Percentiles rank a stretch among this genome's conserved stretches.
Evolutionary conservation across 1,140 invertebrate genomes (phyloP).

Genomic region (Kradibia gibbosae): DNA sequence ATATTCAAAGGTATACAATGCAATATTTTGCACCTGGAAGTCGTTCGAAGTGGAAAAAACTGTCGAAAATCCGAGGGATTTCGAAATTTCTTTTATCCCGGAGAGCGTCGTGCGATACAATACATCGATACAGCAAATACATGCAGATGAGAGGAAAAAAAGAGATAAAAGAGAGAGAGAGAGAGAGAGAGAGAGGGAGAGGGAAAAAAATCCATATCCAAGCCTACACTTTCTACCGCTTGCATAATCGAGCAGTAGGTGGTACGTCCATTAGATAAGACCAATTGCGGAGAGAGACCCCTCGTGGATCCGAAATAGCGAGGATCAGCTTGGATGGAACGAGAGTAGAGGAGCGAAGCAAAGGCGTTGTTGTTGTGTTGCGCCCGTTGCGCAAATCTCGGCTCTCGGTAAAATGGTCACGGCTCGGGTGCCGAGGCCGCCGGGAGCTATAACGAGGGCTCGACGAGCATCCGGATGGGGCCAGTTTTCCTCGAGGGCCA

Average conservation of each 20-base stretch:
- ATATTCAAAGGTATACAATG: too few relatives aligned
- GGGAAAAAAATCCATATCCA: neutral
- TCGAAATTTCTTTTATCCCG: too few relatives aligned
- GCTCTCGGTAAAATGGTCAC: neutral
- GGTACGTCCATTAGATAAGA: neutral
- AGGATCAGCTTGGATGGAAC: neutral
- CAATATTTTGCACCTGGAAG: too few relatives aligned
- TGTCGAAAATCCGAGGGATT: too few relatives aligned
- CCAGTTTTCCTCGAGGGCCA: too few relatives aligned
- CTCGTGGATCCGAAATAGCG: neutral
- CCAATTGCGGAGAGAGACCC: neutral
- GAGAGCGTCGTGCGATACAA: too few relatives aligned
- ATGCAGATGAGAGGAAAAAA: too few relatives aligned
- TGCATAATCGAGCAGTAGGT: neutral
- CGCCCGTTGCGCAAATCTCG: neutral
- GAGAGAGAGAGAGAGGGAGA: conserved; percentile 6
- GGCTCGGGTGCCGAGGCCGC: neutral
- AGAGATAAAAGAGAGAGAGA: neutral
- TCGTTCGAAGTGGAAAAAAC: too few relatives aligned
- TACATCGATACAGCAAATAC: too few relatives aligned
- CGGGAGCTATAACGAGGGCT: neutral
- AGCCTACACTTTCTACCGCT: neutral
- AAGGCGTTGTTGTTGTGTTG: too few relatives aligned
- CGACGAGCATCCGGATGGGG: conserved; percentile 1
- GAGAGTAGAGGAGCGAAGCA: neutral